Base-by-base conservation (phyloP, 2,797 vertebrate species). In the Peromyscus eremicus region DNA sequence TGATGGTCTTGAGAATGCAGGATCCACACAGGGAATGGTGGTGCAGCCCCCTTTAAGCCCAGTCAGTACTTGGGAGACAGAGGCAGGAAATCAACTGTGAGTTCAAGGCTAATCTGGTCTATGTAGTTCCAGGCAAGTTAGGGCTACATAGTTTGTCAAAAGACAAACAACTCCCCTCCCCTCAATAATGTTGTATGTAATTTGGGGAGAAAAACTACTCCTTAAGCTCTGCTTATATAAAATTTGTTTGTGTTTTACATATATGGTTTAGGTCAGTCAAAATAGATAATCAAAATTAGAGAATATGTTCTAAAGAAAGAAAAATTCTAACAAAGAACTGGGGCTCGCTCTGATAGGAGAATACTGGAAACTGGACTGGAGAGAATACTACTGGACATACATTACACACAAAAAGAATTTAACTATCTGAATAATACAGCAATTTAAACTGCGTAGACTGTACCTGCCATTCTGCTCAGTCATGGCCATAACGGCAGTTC, bases 251-350 rank as follows among this genome's bases (percentile, higher is more conserved):
- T 91, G 25, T 60, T 97, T 62, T 79, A 82, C 6, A 21, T 66
- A 68, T 34, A 60, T 95, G 55, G 77, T 80, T 89, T 95, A 84
- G 25, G 73, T 81, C 43, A 40, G 52, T 82, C 71, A 94, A 92
- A 94, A 91, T 57, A 91, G 27, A n/a, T 68, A 93, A 85, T 32
- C 32, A 16, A 95, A 52, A 92, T 34, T 60, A 64, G 60, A 94
- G 13, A 92, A 27, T 71, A 81, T 71, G n/a, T 94, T 85, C 85
- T 94, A 85, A 95, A 94, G 37, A 93, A 89, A 66, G 27, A 95
- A 66, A 89, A 92, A 11, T 82, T 92, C 5, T 49, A 96, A 92
- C 19, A 73, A 11, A 77, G 93, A 94, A 94, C 17, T 70, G 16
- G 14, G 52, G 73, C 8, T 80, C 52, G 68, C 8, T 80, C 60